phyloP scores from a whole-genome alignment of 2,797 vertebrate species.

The Pseudocheirus occidentalis region DNA sequence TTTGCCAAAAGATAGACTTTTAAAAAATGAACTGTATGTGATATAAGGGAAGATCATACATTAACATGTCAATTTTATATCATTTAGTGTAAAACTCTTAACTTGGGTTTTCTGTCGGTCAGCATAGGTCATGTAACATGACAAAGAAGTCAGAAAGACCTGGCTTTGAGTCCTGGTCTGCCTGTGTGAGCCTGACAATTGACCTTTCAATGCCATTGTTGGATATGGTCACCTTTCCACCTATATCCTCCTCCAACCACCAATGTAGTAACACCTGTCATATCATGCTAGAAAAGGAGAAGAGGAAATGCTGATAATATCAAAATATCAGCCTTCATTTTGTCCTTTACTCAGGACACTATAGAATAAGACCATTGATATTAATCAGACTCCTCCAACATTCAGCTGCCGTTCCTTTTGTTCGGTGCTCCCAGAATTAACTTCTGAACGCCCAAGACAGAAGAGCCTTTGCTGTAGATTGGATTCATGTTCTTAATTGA shows the following conservation, averaged over 20 bases:
- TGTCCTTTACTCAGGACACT: not conserved
- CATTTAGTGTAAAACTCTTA: not conserved
- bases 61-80: not conserved
- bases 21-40: not conserved
- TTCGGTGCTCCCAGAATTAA: conserved; percentile 1
- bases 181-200: not conserved
- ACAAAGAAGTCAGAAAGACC: not conserved
- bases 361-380: not conserved
- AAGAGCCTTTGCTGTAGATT: not conserved
- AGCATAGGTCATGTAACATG: not conserved
- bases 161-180: not conserved
- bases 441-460: not conserved
- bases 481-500: not conserved
- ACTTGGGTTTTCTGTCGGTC: not conserved
- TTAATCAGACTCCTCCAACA: not conserved
- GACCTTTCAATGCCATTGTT: not conserved
- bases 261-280: not conserved
- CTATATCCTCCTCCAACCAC: not conserved
- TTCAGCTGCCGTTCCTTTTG: not conserved
- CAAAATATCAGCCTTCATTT: not conserved
- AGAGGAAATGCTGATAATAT: not conserved
- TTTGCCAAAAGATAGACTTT: not conserved
- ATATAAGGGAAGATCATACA: not conserved
- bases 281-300: conserved; percentile 4
- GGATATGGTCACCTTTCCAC: not conserved